Evolutionary conservation across 2,113 vertebrate genomes (phyloP), one percentile per base, ranked within the genome.

Genomic region (Melanerpes formicivorus): DNA sequence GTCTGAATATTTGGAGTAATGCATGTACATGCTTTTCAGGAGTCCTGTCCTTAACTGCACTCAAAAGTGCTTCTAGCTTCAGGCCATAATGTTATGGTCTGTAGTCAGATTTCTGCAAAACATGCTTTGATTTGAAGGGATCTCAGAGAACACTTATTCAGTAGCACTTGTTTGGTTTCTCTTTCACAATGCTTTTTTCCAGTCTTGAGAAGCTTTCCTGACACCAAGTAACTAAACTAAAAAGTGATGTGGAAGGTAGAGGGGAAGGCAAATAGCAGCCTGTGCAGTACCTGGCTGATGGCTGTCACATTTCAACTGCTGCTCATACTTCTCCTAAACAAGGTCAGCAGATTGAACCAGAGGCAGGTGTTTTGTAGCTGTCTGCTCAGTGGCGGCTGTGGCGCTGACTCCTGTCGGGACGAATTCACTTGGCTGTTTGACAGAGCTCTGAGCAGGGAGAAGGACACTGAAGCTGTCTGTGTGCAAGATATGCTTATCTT

Each of bases 401-500:
- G 78, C 9, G 10, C 26, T 91, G 70, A 65, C 55, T 63, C 30
- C n/a, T 81, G 54, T 54, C 63, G 81, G 77, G 37, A 37, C 54
- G 55, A 54, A 58, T 83, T 75, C 44, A 3, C 48, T 42, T 40
- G 37, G 74, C 71, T 82, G 46, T 29, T 87, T 59, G 67, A 84
- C 75, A 80, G 48, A 87, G 84, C 84, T 92, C 29, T 80, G 90
- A 66, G 16, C 0, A 3, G 81, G 1, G 8, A 0, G 52, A 87
- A 82, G 81, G 90, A 80, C 69, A 30, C 58, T 15, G 80, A 87
- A 79, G 32, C 78, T 5, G 6, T 34, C 55, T 74, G 69, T 82
- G 78, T 58, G 81, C 9, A 16, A 26, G 91, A 80, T 88, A 23
- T 1, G n/a, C 91, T 88, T 93, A 90, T 94, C 93, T 94, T 70